Base-by-base conservation (phyloP, 1,140 invertebrate species). In the Drosophila varians region DNA sequence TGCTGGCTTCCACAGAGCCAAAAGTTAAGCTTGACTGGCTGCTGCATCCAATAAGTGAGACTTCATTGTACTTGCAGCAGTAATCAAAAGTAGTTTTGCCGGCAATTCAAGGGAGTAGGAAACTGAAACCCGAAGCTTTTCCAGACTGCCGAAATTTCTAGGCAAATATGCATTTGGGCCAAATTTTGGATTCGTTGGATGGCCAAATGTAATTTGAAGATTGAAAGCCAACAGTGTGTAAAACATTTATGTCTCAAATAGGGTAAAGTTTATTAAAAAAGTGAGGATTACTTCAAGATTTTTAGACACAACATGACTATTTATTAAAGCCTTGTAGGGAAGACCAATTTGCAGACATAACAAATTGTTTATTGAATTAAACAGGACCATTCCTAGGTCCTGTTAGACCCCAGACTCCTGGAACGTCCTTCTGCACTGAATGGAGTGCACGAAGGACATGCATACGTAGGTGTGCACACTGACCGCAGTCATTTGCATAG, bases 31-130 rank as follows among this genome's bases (percentile, higher is more conserved):
- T 61, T 49, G 55, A 72, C 60, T 84, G 79, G 65, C 53, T 60
- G 56, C 70, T 74, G 70, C 55, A 42, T 26, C 56, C 79, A 74
- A 64, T 78, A 71, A 75, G 70, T 70, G 73, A 38, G 54, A 64
- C 36, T 78, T 64, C 49, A 73, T 72, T 73, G 48, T 84, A 70
- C 70, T 52, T 83, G 70, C 70, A 74, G 71, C 65, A 86, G 80
- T 84, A 84, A 84, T 84, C 79, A 84, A 84, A 84, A 84, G 80
- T 86, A 86, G 79, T 84, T 84, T 86, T 57, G 57, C 36, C 77
- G n/a, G 47, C 38, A 72, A 38, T 57, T 43, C 16, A 40, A 71
- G 42, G 31, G 38, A 38, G 28, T 11, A 43, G 66, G 34, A 76
- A 86, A 73, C 72, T 65, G 75, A 79, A 79, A 49, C 53, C 38